Evolutionary conservation across 2,113 vertebrate species (phyloP), one percentile per base, ranked within the genome.

Genomic region (Oxyura jamaicensis): DNA sequence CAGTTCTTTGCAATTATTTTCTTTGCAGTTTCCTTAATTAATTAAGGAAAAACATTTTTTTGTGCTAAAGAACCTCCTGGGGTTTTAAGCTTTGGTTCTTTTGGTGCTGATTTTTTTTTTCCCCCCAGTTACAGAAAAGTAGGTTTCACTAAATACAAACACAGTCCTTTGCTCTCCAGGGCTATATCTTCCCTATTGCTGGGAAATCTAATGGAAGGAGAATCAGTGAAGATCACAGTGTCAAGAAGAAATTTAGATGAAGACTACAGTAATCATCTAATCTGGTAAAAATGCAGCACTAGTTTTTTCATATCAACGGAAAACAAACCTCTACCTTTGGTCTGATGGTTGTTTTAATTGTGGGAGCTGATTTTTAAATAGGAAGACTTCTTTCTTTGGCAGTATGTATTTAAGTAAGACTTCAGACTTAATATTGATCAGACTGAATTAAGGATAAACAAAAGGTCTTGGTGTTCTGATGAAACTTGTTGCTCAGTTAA

Each of bases 321-420:
- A 80, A 82, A 84, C 17, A 50, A 4, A 19, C 23, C 21, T 41
- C 72, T 71, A 31, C 13, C 22, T 86, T 80, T 82, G 39, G 80
- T 80, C 73, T 93, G 56, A 56, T 39, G 33, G 22, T 94, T 81
- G 33, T 42, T 96, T 90, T 82, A 78, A 83, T 72, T 72, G 46
- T 53, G 72, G 59, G 39, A 76, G 23, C 10, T 86, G 52, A 81
- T 91, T 95, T 95, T 88, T 65, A 87, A 83, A 83, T 31, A 33
- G 48, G 42, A 59, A 71, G 63, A 41, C 21, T 71, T 83, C 33
- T 87, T 94, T 68, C 71, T 88, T 71, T 84, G 44, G 46, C 46
- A 90, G 53, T 69, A 77, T 36, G n/a, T 69, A 55, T 44, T 36
- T 75, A 79, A 86, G 60, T 44, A 60, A 76, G 44, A 63, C 59